These are phyloP conservation scores for Bombycilla garrulus DNA, from an alignment of 2,113 vertebrate genomes.

Conservation along the genomic window DNA sequence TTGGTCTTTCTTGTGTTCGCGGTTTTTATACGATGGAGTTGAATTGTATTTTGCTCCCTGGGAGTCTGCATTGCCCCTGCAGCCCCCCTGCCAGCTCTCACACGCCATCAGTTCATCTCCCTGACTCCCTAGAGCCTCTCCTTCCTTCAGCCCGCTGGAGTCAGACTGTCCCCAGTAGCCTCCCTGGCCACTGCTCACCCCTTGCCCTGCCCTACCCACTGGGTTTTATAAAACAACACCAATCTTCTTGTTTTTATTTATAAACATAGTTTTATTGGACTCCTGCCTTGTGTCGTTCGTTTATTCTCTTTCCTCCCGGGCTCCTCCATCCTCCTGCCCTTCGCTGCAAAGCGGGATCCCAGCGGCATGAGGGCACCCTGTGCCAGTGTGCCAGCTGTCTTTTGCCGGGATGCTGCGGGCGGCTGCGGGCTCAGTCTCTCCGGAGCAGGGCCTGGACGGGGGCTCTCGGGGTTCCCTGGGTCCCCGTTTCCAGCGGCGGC, in stretches of 20 bases:
- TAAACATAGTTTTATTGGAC: constrained; percentile 93
- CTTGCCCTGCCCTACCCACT: background rate
- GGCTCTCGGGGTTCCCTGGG: background rate
- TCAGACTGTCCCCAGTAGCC: background rate
- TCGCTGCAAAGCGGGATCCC: accelerated
- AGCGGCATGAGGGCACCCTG: accelerated
- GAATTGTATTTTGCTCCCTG: background rate
- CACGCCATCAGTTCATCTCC: background rate
- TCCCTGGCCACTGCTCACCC: background rate
- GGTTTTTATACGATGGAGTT: background rate
- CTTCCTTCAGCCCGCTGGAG: background rate
- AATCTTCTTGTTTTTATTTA: constrained; percentile 86
- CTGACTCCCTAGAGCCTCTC: background rate
- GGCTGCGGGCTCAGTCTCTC: background rate
- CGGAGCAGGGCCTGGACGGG: background rate
- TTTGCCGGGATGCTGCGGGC: no score
- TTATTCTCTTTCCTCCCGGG: background rate
- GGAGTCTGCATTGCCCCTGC: background rate
- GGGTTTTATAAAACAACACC: constrained; percentile 73
- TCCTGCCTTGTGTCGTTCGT: background rate
- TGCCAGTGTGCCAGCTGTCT: no score
- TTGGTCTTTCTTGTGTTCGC: background rate
- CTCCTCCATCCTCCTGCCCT: background rate
- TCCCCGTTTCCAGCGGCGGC: background rate
- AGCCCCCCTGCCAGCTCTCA: background rate